A percentile compares a stretch with the other conserved stretches of the same genome.
These are phyloP conservation scores for Hydractinia echinata DNA, from an alignment of 30 jellyfish, hydroid and myxozoan species.

Conservation along the genomic window DNA sequence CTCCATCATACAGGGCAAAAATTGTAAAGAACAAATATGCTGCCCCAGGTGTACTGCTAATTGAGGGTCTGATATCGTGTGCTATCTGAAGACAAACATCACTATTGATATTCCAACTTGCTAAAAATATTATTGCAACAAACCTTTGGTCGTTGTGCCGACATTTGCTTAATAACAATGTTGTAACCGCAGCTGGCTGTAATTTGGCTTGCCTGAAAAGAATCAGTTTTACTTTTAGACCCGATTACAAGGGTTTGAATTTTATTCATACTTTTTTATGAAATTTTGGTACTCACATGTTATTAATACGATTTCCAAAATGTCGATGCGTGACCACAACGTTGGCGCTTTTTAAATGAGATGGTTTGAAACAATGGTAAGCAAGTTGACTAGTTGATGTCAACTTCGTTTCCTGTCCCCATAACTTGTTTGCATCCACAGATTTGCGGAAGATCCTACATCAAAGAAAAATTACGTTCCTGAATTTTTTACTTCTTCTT, in stretches of 20 bases:
- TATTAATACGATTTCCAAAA: conserved; percentile 40
- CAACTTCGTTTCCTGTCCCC: conserved; percentile 36
- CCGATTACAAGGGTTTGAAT: not conserved
- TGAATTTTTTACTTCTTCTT: not conserved
- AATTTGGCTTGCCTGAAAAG: conserved; percentile 39
- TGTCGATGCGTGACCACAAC: conserved; percentile 50
- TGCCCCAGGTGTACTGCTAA: no score
- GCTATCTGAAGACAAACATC: no score
- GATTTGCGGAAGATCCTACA: not conserved
- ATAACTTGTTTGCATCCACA: not conserved
- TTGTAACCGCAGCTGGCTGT: conserved; percentile 62
- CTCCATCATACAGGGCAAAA: no score
- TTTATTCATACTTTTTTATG: not conserved
- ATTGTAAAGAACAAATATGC: no score
- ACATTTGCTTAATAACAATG: conserved; percentile 55
- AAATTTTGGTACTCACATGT: conserved; percentile 36
- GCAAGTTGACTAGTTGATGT: conserved; percentile 10
- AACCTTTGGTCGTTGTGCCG: conserved; percentile 71
- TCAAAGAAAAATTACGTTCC: no score
- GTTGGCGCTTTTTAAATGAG: not conserved
- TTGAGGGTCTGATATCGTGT: no score
- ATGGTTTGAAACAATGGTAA: conserved; percentile 24
- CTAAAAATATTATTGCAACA: not conserved
- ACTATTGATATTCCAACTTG: no score
- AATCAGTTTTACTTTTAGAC: not conserved